Percentiles rank a stretch among this genome's conserved stretches.
phyloP scores from a whole-genome alignment of 1,140 invertebrate species.

The Atta texana region DNA sequence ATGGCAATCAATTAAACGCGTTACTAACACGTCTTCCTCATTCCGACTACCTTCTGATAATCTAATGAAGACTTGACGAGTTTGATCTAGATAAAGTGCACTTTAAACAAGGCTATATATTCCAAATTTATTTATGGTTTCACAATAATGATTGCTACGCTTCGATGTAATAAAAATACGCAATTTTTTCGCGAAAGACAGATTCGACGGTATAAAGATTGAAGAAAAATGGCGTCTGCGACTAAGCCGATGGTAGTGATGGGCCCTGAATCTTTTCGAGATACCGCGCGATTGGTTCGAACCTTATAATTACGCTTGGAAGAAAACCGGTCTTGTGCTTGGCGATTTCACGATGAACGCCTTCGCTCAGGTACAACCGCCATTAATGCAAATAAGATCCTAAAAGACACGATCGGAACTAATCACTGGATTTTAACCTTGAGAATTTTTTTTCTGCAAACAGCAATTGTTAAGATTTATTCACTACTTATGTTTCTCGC shows the following conservation, averaged over 20 bases:
- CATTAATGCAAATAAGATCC: conserved; percentile 75
- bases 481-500: neutral
- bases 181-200: neutral
- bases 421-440: conserved; percentile 46
- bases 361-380: conserved; percentile 62
- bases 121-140: neutral
- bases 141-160: neutral
- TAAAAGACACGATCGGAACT: conserved; percentile 60
- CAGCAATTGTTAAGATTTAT: conserved; percentile 51
- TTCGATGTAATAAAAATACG: neutral
- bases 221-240: conserved; percentile 60
- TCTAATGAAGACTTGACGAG: neutral
- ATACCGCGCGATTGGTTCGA: conserved; percentile 68
- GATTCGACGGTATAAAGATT: conserved; percentile 14
- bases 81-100: conserved; percentile 7
- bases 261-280: conserved; percentile 65
- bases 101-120: neutral
- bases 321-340: conserved; percentile 72
- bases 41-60: conserved; percentile 30
- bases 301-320: conserved; percentile 73
- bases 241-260: conserved; percentile 51
- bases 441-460: conserved; percentile 32
- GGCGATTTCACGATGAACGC: conserved; percentile 72
- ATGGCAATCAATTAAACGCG: conserved; percentile 45
- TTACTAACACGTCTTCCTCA: conserved; percentile 47